These are phyloP conservation scores for Pseudopleuronectes americanus DNA, from an alignment of 2,797 vertebrate genomes.

Conservation along the genomic window DNA sequence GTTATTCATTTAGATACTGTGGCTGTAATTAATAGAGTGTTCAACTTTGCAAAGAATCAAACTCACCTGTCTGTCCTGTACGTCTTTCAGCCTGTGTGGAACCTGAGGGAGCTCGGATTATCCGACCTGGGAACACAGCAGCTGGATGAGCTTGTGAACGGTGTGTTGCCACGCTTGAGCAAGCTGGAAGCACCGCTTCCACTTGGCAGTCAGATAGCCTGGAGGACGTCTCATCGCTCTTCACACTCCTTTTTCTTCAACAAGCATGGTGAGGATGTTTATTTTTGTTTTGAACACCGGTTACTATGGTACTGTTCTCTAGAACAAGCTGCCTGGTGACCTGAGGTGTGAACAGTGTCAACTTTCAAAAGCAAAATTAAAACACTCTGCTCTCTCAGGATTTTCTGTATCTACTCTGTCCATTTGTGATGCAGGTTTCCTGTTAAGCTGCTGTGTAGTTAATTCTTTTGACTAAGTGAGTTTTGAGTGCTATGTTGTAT, in stretches of 20 bases:
- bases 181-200: slow-evolving; percentile 64
- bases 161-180: slow-evolving; percentile 83
- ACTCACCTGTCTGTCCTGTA: neutral
- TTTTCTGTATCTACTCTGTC: too few relatives aligned
- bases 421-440: too few relatives aligned
- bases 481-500: too few relatives aligned
- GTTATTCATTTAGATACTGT: neutral
- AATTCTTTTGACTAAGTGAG: too few relatives aligned
- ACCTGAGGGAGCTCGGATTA: slow-evolving; percentile 90
- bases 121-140: slow-evolving; percentile 88
- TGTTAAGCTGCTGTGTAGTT: too few relatives aligned
- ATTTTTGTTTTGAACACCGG: too few relatives aligned
- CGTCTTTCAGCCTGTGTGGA: slow-evolving; percentile 82
- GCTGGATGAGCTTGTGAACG: slow-evolving; percentile 85
- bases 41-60: neutral
- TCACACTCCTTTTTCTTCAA: slow-evolving; percentile 94
- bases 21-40: neutral
- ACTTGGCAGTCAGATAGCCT: slow-evolving; percentile 67
- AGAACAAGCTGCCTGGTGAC: too few relatives aligned
- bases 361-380: too few relatives aligned
- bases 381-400: too few relatives aligned
- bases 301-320: too few relatives aligned
- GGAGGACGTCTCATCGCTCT: slow-evolving; percentile 91
- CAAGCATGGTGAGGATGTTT: slow-evolving; percentile 88
- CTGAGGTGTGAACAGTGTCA: too few relatives aligned